Evolutionary conservation across 2,113 vertebrate species (phyloP), one percentile per base, ranked within the genome.

Genomic region (Benitochromis conjunctus): DNA sequence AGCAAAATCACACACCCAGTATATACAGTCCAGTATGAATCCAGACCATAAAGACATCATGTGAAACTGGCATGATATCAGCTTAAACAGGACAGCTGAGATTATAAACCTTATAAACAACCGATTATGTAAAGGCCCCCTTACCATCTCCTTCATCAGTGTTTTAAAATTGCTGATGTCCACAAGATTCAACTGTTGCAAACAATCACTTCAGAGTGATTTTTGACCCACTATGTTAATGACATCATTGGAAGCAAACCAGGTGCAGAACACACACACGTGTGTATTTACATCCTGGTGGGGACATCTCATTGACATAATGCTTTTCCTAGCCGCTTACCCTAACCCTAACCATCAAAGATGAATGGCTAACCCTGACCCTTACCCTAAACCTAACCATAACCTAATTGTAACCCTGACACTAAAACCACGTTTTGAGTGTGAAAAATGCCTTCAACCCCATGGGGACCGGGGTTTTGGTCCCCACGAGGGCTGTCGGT

Each of bases 241-340:
- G 58, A 62, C 58, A 36, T 62, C 31, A n/a, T 9, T 62, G 58
- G 29, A 62, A 34, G 29, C 58, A 34, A 60, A 34, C 29, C 29
- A 60, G 13, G 1, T 13, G 1, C 24, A 0, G 3, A 0, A 1
- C 8, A 5, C 2, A 4, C 6, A 46, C 11, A 46, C 10, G n/a
- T n/a, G n/a, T n/a, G n/a, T n/a, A n/a, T n/a, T n/a, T n/a, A n/a
- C n/a, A n/a, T n/a, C n/a, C n/a, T n/a, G n/a, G n/a, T n/a, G n/a
- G n/a, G n/a, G n/a, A n/a, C n/a, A n/a, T n/a, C n/a, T n/a, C n/a
- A n/a, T n/a, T n/a, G n/a, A 11, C 38, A 41, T 29, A 29, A 29
- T 29, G 4, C 29, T 4, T 29, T 3, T 29, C 29, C 6, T n/a
- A n/a, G n/a, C n/a, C n/a, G n/a, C n/a, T n/a, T n/a, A n/a, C n/a